These are phyloP conservation scores for Quadroppia sp. DNA, from an alignment of 2,888 invertebrate genomes.

Conservation along the genomic window DNA sequence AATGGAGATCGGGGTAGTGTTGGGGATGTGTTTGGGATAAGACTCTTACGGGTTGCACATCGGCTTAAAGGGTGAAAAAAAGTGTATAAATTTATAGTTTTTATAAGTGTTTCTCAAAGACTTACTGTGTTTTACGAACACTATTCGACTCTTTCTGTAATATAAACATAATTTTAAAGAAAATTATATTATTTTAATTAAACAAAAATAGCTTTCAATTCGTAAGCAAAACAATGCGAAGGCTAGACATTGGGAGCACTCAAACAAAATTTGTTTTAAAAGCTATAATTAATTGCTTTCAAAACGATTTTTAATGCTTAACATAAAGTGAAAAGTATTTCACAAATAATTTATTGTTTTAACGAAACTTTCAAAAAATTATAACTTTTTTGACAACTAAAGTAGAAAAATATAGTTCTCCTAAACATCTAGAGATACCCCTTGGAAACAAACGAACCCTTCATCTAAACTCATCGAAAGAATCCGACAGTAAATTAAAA, in stretches of 20 bases:
- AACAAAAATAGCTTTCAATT: conserved; percentile 28
- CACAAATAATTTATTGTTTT: no score
- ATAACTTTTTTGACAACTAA: no score
- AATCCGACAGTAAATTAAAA: no score
- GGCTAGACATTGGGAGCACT: not conserved
- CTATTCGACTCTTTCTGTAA: conserved; percentile 39
- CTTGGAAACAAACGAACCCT: no score
- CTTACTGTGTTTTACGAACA: conserved; percentile 39
- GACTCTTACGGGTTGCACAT: conserved; percentile 40
- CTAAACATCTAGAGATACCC: no score
- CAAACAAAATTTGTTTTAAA: no score
- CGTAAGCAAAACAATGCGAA: conserved; percentile 27
- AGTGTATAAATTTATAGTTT: conserved; percentile 37
- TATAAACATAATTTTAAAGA: conserved; percentile 17
- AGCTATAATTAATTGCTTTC: no score
- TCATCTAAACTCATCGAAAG: no score
- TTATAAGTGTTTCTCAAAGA: conserved; percentile 8
- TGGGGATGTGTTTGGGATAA: conserved; percentile 39
- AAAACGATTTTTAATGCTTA: no score
- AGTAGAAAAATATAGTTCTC: no score
- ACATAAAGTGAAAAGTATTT: no score
- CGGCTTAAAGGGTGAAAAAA: conserved; percentile 34
- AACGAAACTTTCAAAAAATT: no score
- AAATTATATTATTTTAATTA: conserved; percentile 30
- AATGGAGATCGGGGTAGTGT: conserved; percentile 42